These are phyloP conservation scores for Clarias laeviceps DNA, from an alignment of 2,797 vertebrate genomes.

Conservation along the genomic window DNA sequence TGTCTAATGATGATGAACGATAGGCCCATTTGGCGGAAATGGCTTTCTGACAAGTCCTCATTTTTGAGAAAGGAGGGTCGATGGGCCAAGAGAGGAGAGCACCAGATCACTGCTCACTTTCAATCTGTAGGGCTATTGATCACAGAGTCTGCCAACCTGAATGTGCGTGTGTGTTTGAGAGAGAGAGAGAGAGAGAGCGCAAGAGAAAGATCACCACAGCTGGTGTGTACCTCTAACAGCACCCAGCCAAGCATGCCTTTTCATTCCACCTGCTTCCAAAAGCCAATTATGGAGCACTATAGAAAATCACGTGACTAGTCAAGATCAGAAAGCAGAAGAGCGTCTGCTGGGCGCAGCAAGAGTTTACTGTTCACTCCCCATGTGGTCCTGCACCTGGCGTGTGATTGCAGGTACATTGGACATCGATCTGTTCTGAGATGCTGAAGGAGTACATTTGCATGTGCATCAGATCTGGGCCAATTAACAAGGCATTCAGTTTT, in stretches of 20 bases:
- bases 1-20: constrained; percentile 60
- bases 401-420: constrained; percentile 12
- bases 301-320: constrained; percentile 68
- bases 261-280: constrained; percentile 71
- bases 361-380: constrained; percentile 16
- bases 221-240: constrained; percentile 64
- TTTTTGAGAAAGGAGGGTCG: constrained; percentile 39
- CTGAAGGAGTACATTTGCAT: constrained; percentile 61
- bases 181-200: constrained; percentile 52
- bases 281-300: constrained; percentile 74
- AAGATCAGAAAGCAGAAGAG: constrained; percentile 52
- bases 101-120: constrained; percentile 52
- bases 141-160: constrained; percentile 31
- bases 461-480: constrained; percentile 71
- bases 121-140: constrained; percentile 53
- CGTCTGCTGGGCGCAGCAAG: neutral
- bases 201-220: constrained; percentile 64
- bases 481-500: constrained; percentile 72
- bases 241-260: constrained; percentile 71
- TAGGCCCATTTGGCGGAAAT: constrained; percentile 52
- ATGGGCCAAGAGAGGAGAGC: constrained; percentile 46
- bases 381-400: constrained; percentile 11
- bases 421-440: constrained; percentile 22
- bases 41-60: constrained; percentile 53
- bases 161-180: constrained; percentile 58